phyloP scores from a whole-genome alignment of 2,888 invertebrate species.

The Drosophila fungiperda region DNA sequence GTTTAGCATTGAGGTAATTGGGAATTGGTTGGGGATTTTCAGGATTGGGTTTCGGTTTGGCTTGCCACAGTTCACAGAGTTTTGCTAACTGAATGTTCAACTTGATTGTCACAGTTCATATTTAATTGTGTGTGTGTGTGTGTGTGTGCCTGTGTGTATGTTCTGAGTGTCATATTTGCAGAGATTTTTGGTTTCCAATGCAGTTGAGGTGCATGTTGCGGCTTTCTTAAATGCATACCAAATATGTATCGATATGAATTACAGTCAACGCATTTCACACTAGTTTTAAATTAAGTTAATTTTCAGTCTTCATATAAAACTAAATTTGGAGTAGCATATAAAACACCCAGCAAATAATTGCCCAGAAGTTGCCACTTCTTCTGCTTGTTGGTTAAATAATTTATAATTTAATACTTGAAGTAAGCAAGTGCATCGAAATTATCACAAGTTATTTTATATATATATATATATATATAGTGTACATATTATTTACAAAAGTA shows the following conservation, averaged over 20 bases:
- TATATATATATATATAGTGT: too few species aligned
- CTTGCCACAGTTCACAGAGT: slow-evolving; percentile 23
- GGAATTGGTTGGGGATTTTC: slow-evolving; percentile 50
- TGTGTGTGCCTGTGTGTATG: background rate
- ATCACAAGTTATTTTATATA: too few species aligned
- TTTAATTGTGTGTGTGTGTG: background rate
- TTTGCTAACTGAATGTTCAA: slow-evolving; percentile 13
- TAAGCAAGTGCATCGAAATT: too few species aligned
- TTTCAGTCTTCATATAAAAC: background rate
- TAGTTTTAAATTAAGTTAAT: background rate
- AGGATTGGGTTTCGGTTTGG: slow-evolving; percentile 17
- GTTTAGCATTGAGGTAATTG: slow-evolving; percentile 69
- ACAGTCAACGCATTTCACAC: background rate
- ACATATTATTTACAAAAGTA: too few species aligned
- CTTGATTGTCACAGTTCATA: slow-evolving; percentile 35
- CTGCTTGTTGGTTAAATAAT: background rate
- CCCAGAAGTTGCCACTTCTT: background rate
- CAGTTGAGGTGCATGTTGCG: slow-evolving; percentile 31
- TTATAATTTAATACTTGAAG: background rate
- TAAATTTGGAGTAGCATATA: background rate
- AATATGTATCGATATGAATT: slow-evolving; percentile 5
- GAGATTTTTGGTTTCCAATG: slow-evolving; percentile 39
- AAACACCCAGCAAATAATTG: background rate
- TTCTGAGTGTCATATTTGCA: slow-evolving; percentile 46
- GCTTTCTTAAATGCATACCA: slow-evolving; percentile 31